Base-by-base conservation (phyloP, 2,888 invertebrate species). In the Argyresthia goedartella region DNA sequence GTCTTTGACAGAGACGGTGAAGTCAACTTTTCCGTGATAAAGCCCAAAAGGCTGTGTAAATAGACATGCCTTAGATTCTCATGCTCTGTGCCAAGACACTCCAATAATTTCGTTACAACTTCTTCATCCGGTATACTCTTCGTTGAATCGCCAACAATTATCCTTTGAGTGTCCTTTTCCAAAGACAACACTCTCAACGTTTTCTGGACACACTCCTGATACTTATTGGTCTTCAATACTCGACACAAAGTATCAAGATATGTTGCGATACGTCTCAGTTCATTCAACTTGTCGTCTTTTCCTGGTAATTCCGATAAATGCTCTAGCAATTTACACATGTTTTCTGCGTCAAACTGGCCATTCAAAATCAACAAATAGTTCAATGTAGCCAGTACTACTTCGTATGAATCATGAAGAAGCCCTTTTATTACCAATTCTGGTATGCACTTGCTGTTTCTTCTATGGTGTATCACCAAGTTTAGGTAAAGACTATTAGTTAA, bases 141-240 rank as follows among this genome's bases (percentile, higher is more conserved):
- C 50, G 8, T 56, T 52, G 60, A 62, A 0, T 59, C 51, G 46
- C 61, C 56, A 1, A 79, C 58, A 8, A 80, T 66, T 15, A 60
- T 53, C 14, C 50, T 59, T 41, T 79, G 73, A 0, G 75, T 75
- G 43, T 75, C 55, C 0, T 64, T 61, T 53, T 73, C 66, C 25
- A 75, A 55, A 1, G 68, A 62, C 0, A 85, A 54, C 2, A 84
- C 54, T 61, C 65, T 69, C 1, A 84, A 58, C 16, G 71, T 62
- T 59, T 81, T 84, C 52, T 75, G 73, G 39, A 63, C 66, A 53
- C 80, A 80, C 56, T 81, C 79, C 9, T 71, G 57, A 57, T 79
- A 78, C 49, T 63, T 60, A 14, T 53, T 60, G 8, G 54, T 58
- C 36, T 66, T 64, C 0, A 78, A 53, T 7, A 73, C 53, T 4